Evolutionary conservation across 1,140 invertebrate genomes (phyloP).

Genomic region (Drosophila obscura): DNA sequence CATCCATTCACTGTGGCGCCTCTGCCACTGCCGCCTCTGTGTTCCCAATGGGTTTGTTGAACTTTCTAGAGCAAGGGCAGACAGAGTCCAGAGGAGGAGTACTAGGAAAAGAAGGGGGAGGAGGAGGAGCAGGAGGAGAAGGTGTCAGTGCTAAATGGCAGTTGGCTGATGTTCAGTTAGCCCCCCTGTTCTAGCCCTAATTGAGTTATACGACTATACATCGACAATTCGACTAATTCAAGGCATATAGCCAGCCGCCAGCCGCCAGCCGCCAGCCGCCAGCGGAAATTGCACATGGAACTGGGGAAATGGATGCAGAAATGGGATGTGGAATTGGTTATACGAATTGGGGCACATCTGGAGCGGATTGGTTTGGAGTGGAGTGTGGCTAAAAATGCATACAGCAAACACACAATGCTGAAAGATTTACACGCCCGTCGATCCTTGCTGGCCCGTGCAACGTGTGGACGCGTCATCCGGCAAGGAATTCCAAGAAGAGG

Average conservation of each 20-base stretch:
- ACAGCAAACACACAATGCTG: slow-evolving; percentile 26
- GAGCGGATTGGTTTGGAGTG: slow-evolving; percentile 12
- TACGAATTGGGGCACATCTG: slow-evolving; percentile 61
- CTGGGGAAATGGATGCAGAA: slow-evolving; percentile 28
- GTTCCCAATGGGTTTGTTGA: slow-evolving; percentile 38
- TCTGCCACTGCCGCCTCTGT: neutral
- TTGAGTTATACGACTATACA: slow-evolving; percentile 63
- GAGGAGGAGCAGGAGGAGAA: neutral
- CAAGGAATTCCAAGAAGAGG: slow-evolving; percentile 69
- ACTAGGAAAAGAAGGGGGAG: neutral
- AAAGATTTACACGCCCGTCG: slow-evolving; percentile 66
- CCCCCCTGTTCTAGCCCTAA: slow-evolving; percentile 27
- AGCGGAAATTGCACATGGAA: slow-evolving; percentile 49
- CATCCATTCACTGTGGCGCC: too few relatives aligned
- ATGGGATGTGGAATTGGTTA: slow-evolving; percentile 12
- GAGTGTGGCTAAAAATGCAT: slow-evolving; percentile 38
- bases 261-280: slow-evolving; percentile 35
- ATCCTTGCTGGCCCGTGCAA: slow-evolving; percentile 34
- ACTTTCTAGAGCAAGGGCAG: slow-evolving; percentile 16
- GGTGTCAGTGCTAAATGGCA: slow-evolving; percentile 19
- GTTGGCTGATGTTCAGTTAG: neutral
- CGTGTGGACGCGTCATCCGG: slow-evolving; percentile 62
- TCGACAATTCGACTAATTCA: slow-evolving; percentile 39
- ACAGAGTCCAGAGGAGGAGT: slow-evolving; percentile 7
- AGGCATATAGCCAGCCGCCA: slow-evolving; percentile 33